These are phyloP conservation scores for Euschistus heros DNA, from an alignment of 1,140 invertebrate species.

Conservation along the genomic window DNA sequence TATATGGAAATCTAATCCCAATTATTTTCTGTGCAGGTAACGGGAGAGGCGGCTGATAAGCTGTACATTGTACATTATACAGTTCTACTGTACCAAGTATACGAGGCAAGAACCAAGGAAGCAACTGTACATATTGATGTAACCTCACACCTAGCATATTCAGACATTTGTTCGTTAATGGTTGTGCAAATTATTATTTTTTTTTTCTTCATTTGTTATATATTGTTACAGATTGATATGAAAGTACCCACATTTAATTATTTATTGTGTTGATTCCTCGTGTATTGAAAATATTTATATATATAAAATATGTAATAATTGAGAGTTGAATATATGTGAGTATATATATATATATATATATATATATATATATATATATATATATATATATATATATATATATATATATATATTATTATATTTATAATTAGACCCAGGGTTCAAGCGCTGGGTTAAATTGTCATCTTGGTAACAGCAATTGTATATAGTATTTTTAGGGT, in stretches of 20 bases:
- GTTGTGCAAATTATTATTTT: slow-evolving; percentile 12
- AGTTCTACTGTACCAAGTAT: slow-evolving; percentile 11
- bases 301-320: slow-evolving; percentile 18
- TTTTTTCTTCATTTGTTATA: slow-evolving; percentile 6
- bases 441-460: slow-evolving; percentile 1
- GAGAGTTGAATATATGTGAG: slow-evolving; percentile 4
- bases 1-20: too few species aligned
- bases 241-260: slow-evolving; percentile 4
- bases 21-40: too few species aligned
- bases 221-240: slow-evolving; percentile 9
- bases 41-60: neutral
- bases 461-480: slow-evolving; percentile 6
- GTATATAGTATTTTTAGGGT: slow-evolving; percentile 15
- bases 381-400: neutral
- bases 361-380: slow-evolving; percentile 1
- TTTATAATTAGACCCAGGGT: neutral
- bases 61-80: slow-evolving; percentile 9
- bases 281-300: slow-evolving; percentile 18
- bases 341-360: neutral
- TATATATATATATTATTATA: slow-evolving; percentile 6
- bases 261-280: slow-evolving; percentile 18
- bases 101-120: slow-evolving; percentile 10
- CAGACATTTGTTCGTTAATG: slow-evolving; percentile 15
- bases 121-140: slow-evolving; percentile 11
- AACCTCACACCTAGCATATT: slow-evolving; percentile 1